Percentiles rank a stretch among this genome's conserved stretches.
Conservation (phyloP, 2,797 vertebrate genomes). For the Sardinella longiceps region DNA sequence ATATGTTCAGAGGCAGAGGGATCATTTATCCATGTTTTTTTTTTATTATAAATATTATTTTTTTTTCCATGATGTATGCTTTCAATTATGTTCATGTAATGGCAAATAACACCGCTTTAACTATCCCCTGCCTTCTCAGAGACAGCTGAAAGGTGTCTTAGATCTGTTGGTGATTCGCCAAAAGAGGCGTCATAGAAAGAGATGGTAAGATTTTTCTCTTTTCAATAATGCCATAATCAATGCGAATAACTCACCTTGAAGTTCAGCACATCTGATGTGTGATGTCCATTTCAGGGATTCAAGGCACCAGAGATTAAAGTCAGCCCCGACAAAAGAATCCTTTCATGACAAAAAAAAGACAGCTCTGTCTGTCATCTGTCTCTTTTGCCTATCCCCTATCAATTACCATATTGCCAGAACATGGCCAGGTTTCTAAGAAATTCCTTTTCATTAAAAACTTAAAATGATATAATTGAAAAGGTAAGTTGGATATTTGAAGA, state of each 20-base stretch:
- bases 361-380: slow-evolving; percentile 42
- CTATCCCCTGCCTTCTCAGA: slow-evolving; percentile 35
- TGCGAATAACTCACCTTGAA: slow-evolving; percentile 46
- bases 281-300: slow-evolving; percentile 49
- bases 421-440: background rate
- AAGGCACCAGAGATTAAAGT: slow-evolving; percentile 54
- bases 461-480: slow-evolving; percentile 12
- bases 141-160: slow-evolving; percentile 40
- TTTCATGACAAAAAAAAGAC: slow-evolving; percentile 48
- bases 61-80: slow-evolving; percentile 15
- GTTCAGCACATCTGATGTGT: slow-evolving; percentile 39
- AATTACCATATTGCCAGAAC: slow-evolving; percentile 29
- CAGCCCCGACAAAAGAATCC: slow-evolving; percentile 49
- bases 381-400: slow-evolving; percentile 39
- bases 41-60: background rate
- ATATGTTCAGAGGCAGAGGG: slow-evolving; percentile 36
- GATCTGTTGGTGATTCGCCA: slow-evolving; percentile 32
- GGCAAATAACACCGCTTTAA: slow-evolving; percentile 34
- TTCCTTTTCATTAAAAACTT: slow-evolving; percentile 9
- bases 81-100: slow-evolving; percentile 38
- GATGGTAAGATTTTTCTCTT: slow-evolving; percentile 35
- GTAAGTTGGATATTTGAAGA: background rate
- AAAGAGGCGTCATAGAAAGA: slow-evolving; percentile 27
- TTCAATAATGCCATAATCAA: slow-evolving; percentile 45
- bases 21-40: background rate